Percentiles rank a stretch among this genome's conserved stretches.
Conservation (phyloP, 2,113 vertebrate genomes). For the Chrysochloris asiatica region DNA sequence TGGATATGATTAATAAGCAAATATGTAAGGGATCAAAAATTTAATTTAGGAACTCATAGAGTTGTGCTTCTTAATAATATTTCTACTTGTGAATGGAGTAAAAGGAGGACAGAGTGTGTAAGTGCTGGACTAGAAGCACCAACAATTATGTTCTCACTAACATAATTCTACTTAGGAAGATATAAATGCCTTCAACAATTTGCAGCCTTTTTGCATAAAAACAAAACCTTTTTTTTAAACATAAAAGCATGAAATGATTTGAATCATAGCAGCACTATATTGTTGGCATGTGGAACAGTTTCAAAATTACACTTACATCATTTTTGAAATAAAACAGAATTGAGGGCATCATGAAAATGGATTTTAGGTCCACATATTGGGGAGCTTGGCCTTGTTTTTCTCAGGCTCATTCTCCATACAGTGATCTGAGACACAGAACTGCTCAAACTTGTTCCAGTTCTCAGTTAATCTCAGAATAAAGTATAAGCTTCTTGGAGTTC, state of each 20-base stretch:
- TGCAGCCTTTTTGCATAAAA: conserved; percentile 38
- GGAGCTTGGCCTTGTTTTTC: neutral
- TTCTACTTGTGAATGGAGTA: neutral
- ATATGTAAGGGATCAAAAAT: neutral
- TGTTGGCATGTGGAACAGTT: neutral
- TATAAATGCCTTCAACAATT: conserved; percentile 38
- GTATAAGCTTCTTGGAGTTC: neutral
- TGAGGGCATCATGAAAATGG: neutral
- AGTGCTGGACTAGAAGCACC: neutral
- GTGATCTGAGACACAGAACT: neutral
- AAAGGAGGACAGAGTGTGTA: neutral
- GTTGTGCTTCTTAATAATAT: neutral
- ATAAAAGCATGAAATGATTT: conserved; percentile 49
- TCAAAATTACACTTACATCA: conserved; percentile 23
- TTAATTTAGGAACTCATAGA: neutral
- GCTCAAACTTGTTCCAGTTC: neutral
- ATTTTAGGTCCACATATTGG: neutral
- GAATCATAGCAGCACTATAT: conserved; percentile 23
- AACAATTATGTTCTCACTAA: conserved; percentile 19
- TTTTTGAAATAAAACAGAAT: conserved; percentile 23
- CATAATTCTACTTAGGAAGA: conserved; percentile 38
- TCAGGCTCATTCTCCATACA: neutral
- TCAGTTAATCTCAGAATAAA: neutral
- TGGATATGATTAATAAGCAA: neutral
- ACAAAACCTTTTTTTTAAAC: neutral